These are phyloP conservation scores for Trachurus trachurus DNA, from an alignment of 2,797 vertebrate species.

Conservation along the genomic window DNA sequence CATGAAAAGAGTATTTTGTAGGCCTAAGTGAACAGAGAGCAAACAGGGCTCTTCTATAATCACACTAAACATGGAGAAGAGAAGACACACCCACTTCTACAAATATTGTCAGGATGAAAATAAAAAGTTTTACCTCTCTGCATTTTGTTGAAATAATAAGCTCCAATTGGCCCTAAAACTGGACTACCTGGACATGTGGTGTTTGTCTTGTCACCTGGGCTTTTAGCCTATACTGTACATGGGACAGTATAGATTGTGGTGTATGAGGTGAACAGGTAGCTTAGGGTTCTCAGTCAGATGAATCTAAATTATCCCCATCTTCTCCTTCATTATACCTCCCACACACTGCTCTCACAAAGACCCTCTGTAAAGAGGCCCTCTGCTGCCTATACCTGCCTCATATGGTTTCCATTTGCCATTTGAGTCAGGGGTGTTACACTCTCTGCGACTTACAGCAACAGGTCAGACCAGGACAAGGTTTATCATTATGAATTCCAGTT, in stretches of 20 bases:
- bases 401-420: conserved; percentile 72
- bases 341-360: conserved; percentile 65
- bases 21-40: conserved; percentile 33
- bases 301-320: conserved; percentile 19
- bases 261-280: background rate
- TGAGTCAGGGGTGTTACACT: conserved; percentile 42
- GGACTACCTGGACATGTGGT: background rate
- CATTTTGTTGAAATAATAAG: conserved; percentile 4
- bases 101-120: conserved; percentile 57
- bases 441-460: conserved; percentile 41
- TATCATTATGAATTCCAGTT: conserved; percentile 68
- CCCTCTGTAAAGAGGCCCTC: conserved; percentile 60
- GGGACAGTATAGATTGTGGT: background rate
- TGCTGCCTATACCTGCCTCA: conserved; percentile 56
- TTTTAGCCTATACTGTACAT: background rate
- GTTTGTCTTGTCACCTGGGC: conserved; percentile 8
- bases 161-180: background rate
- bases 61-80: conserved; percentile 33
- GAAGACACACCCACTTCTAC: conserved; percentile 27
- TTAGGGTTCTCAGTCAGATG: conserved; percentile 4
- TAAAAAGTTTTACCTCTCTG: conserved; percentile 31
- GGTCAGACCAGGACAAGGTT: conserved; percentile 74
- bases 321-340: conserved; percentile 13
- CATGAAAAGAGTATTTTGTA: conserved; percentile 80
- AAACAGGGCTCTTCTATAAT: conserved; percentile 75